Evolutionary conservation across 2,113 vertebrate genomes (phyloP), one percentile per base, ranked within the genome.

Genomic region (Pao palembangensis): DNA sequence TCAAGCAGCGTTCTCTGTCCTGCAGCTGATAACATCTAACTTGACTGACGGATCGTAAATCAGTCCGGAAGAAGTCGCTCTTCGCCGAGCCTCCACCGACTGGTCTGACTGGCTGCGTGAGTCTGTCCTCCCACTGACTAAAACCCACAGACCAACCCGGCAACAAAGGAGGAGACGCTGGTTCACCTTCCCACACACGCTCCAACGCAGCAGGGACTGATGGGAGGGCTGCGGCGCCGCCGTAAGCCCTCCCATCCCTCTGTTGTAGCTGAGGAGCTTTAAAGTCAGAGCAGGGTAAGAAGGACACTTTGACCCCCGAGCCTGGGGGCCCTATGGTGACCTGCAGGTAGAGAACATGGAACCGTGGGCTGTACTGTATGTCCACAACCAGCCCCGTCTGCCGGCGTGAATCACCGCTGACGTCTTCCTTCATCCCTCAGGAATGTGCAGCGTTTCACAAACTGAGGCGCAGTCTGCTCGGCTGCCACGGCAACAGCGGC

Each of bases 61-160:
- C 67, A 19, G 28, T 53, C 48, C 7, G 19, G 21, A 48, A 49
- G 6, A 41, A 47, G 58, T 64, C 67, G 47, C 54, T 50, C 70
- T 2, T 23, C 21, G 54, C 25, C 44, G 8, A 11, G 18, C 31
- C 64, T 69, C 21, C 6, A 46, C 42, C 2, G 72, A 83, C 85
- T 58, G 74, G 85, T 87, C 61, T 1, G 55, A 83, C 85, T 13
- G 71, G 85, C 60, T 23, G 10, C 0, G 64, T 12, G 57, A 67
- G 67, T 58, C 61, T 47, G 62, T 49, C 55, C 17, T 2, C 14
- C 51, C 70, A 59, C 75, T 75, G 69, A 76, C 84, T 7, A 8
- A 31, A 31, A 31, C 28, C 28, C 28, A 12, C 34, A 38, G 34
- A 11, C 34, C 2, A 38, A 38, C 34, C 34, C 10, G 8, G 31